Evolutionary conservation across 2,113 vertebrate species (phyloP).

Genomic region (Ptilonorhynchus violaceus): DNA sequence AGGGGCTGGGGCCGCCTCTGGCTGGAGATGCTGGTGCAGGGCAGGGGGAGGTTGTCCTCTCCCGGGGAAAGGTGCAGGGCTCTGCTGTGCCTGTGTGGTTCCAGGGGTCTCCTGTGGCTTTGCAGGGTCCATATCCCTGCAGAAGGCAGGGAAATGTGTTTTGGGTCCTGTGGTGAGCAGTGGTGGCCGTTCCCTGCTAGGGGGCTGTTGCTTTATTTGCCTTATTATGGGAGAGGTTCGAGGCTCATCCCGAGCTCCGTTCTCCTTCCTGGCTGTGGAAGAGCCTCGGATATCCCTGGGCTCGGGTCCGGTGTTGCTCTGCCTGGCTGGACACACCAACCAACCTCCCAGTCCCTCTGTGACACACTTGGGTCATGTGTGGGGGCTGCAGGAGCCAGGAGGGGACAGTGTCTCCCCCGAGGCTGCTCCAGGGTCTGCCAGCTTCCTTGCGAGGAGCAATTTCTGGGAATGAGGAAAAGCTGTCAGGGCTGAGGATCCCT

Average conservation of each 20-base stretch:
- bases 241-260: accelerated
- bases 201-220: background rate
- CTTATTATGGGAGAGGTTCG: accelerated
- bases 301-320: accelerated
- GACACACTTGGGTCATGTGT: accelerated
- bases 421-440: background rate
- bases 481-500: background rate
- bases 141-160: background rate
- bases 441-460: accelerated
- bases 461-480: background rate
- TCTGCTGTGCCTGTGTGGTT: background rate
- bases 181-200: accelerated
- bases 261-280: background rate
- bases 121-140: background rate
- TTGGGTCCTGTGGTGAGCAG: accelerated
- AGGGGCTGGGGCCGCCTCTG: background rate
- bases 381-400: background rate
- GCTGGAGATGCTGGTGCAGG: background rate
- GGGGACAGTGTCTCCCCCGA: background rate
- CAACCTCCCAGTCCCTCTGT: too few species aligned
- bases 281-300: background rate
- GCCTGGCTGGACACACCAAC: background rate
- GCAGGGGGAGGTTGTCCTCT: background rate
- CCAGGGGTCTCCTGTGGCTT: background rate
- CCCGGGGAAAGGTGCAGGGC: background rate